Base-by-base conservation (phyloP, 2,113 vertebrate species). In the Xiphorhynchus elegans region DNA sequence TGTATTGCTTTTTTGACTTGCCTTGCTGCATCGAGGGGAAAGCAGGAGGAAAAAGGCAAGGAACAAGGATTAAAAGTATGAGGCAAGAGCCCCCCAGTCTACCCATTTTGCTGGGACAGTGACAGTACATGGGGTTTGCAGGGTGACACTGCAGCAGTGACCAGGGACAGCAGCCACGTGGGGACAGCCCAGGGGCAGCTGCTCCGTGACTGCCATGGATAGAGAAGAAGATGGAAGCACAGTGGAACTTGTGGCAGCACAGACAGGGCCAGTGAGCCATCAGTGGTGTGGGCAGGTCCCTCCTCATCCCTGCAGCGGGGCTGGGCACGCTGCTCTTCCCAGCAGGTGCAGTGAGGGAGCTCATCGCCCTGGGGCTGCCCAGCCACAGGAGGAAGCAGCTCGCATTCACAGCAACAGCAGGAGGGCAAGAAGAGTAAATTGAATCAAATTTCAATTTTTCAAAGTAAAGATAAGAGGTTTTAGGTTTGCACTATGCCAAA, bases 371-470 rank as follows among this genome's bases (percentile, higher is more conserved):
- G 64, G 1, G 25, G 44, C 28, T 33, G 55, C 40, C 60, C 53
- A 13, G 5, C 44, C 49, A 15, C 10, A 2, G 15, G 31, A 50
- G 85, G 28, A 42, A 33, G 31, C 74, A 56, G 31, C 6, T 85
- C 21, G 16, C n/a, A 1, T 42, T 64, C 4, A 1, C 55, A 56
- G 50, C 35, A 18, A 8, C 0, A 0, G 39, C 28, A 9, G 78
- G 73, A 74, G 87, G 73, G 59, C 44, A 33, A 8, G 33, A 26
- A 37, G 47, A 52, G 35, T 8, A 64, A 83, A 80, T n/a, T 0
- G 5, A 73, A 49, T 73, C 72, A 39, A 53, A 86, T 33, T n/a
- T 56, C 62, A n/a, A 33, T 44, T 56, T 47, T 47, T 85, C 24
- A 7, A 23, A 72, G 33, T 1, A 5, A 78, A 84, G 37, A 13